Evolutionary conservation across 2,113 vertebrate species (phyloP), one percentile per base, ranked within the genome.

Genomic region (Rhinopithecus roxellana): DNA sequence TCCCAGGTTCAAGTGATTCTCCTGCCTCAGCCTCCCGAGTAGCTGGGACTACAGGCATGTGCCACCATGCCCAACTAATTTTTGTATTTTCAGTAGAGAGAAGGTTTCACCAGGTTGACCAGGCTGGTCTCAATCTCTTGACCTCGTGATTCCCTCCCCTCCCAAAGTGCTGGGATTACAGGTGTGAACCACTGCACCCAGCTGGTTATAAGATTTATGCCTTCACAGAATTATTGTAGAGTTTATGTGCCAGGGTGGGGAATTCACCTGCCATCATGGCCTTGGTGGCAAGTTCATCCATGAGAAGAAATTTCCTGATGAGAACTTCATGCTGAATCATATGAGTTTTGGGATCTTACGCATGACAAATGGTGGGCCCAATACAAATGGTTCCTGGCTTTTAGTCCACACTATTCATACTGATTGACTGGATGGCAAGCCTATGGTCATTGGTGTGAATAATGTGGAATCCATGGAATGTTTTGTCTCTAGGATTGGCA

Each of bases 281-380:
- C 99, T 99, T 1, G 99, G 99, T 30, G 99, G 99, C 4, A 99
- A 99, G 94, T 99, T 99, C 90, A 99, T 99, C 94, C 99, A 99
- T 0, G 99, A 99, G 52, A 98, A 99, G 86, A 99, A 99, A 97
- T 99, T 99, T 97, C 75, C 95, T 0, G 99, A 99, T 85, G 99
- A 99, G 98, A 99, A 99, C 98, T 99, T 99, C 98, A 98, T 95
- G 91, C 86, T 99, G 98, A 99, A 98, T 98, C 99, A 99, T 97
- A 94, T 35, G 0, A 98, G 98, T 2, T 80, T 96, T 20, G 99
- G 99, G 1, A 99, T 98, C 1, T 98, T 99, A 92, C 99, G 99
- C 35, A 99, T 99, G 99, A 99, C 99, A 17, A 99, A 99, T 0
- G 98, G 70, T 64, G 40, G 17, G 25, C 2, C 11, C 20, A 64